Base-by-base conservation (phyloP, 2,888 invertebrate species). In the Euzophera pinguis region DNA sequence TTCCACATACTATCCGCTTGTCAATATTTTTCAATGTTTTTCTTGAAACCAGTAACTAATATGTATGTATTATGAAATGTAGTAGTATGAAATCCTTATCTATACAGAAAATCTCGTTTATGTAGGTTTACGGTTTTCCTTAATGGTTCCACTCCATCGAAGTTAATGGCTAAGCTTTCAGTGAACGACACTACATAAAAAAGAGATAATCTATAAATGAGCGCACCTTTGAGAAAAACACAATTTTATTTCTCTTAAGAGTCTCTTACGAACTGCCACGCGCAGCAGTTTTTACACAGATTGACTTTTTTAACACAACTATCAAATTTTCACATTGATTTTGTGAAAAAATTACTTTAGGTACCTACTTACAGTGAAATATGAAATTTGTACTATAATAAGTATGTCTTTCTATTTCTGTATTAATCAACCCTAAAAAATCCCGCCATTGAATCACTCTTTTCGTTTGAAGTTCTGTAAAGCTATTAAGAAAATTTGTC, bases 141-240 rank as follows among this genome's bases (percentile, higher is more conserved):
- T 45, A 45, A 45, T 45, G 45, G 45, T 45, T 13, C 29, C 45
- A 45, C 29, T 39, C 29, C 45, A 14, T 14, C 32, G 29, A 16
- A 16, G 16, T 39, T 45, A 14, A 45, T 45, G 45, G 14, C 32
- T 13, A 45, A 45, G 32, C 29, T 29, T 45, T 13, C 29, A 45
- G 29, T 14, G 39, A 32, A 45, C 14, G 45, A 45, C 45, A 29
- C 13, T 45, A 32, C 45, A 32, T 45, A 45, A 45, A 45, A 43
- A 45, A 13, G 14, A 13, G 14, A 45, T 45, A 29, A 45, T 45
- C 13, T 14, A 32, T 32, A 3, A 32, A 29, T 45, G 43, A 45
- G 10, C 9, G 13, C n/a, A 22, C 45, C 45, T 45, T 27, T 27
- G 12, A 43, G 32, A 9, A 14, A 8, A 45, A 45, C 45, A 45